phyloP scores from a whole-genome alignment of 30 jellyfish, hydroid and myxozoan genomes.

The Hydra vulgaris region DNA sequence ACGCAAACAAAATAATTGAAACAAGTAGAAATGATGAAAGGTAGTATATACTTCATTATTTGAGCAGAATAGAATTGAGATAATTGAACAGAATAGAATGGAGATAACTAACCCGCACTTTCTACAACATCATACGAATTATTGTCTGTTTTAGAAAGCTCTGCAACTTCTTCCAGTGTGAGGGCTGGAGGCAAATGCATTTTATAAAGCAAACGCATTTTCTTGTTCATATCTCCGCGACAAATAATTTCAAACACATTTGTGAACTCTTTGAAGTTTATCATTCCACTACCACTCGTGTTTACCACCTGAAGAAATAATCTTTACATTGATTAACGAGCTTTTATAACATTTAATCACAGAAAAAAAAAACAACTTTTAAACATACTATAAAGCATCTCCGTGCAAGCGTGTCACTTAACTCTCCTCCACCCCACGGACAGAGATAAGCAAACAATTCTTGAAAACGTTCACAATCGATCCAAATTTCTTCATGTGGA shows the following conservation, averaged over 20 bases:
- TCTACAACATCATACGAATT: constrained; percentile 78
- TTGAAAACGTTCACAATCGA: constrained; percentile 67
- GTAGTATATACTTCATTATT: background rate
- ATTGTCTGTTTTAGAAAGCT: constrained; percentile 26
- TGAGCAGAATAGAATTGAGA: background rate
- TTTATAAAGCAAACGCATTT: constrained; percentile 54
- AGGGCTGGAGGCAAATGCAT: constrained; percentile 73
- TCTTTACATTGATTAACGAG: background rate
- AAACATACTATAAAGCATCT: constrained; percentile 71
- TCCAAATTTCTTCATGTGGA: constrained; percentile 88
- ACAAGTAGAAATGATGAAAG: background rate
- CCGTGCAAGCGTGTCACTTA: constrained; percentile 63
- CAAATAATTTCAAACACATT: constrained; percentile 60
- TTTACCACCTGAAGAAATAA: constrained; percentile 55
- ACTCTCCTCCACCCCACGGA: constrained; percentile 96
- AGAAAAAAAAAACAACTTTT: background rate
- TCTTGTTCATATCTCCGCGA: constrained; percentile 80
- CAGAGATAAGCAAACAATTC: constrained; percentile 40
- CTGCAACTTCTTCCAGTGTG: constrained; percentile 31
- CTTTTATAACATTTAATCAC: background rate
- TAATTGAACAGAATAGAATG: background rate
- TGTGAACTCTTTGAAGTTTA: constrained; percentile 74
- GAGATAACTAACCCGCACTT: constrained; percentile 52
- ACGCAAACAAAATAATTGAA: background rate
- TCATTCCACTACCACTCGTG: constrained; percentile 53